Conservation (phyloP, 30 jellyfish, hydroid and myxozoan species). For the Hydractinia symbiolongicarpus region DNA sequence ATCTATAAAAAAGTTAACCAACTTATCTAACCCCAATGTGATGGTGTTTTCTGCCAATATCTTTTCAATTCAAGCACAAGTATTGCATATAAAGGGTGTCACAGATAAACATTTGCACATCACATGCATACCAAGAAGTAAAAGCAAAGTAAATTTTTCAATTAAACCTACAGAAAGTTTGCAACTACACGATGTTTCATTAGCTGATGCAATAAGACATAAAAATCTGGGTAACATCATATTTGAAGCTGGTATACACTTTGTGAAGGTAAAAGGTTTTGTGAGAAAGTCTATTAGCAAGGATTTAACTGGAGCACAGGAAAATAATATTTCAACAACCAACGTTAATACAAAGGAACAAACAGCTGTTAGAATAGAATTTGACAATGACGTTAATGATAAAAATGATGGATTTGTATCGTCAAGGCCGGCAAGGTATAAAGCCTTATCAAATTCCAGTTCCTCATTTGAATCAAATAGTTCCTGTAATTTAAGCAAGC, state of each 20-base stretch:
- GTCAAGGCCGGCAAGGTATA: not conserved
- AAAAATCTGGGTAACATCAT: conserved; percentile 68
- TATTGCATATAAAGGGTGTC: conserved; percentile 68
- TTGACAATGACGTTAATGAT: not conserved
- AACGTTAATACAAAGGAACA: not conserved
- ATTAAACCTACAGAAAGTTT: conserved; percentile 63
- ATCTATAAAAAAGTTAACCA: conserved; percentile 31
- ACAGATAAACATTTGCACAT: conserved; percentile 37
- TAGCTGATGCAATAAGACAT: conserved; percentile 23
- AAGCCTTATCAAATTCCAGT: not conserved
- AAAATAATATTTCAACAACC: not conserved
- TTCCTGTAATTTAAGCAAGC: not conserved
- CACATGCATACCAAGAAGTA: conserved; percentile 62
- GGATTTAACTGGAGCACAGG: not conserved
- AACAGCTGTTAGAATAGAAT: not conserved
- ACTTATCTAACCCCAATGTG: conserved; percentile 23
- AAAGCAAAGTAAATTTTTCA: conserved; percentile 56
- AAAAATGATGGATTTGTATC: not conserved
- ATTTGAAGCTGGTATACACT: conserved; percentile 57
- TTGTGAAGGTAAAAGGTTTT: not conserved
- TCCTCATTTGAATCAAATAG: not conserved
- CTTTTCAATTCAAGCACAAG: conserved; percentile 37
- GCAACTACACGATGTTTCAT: conserved; percentile 49
- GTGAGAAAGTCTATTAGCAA: not conserved
- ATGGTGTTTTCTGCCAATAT: conserved; percentile 20